phyloP scores from a whole-genome alignment of 2,797 vertebrate genomes.

The Hephaestus fuliginosus region DNA sequence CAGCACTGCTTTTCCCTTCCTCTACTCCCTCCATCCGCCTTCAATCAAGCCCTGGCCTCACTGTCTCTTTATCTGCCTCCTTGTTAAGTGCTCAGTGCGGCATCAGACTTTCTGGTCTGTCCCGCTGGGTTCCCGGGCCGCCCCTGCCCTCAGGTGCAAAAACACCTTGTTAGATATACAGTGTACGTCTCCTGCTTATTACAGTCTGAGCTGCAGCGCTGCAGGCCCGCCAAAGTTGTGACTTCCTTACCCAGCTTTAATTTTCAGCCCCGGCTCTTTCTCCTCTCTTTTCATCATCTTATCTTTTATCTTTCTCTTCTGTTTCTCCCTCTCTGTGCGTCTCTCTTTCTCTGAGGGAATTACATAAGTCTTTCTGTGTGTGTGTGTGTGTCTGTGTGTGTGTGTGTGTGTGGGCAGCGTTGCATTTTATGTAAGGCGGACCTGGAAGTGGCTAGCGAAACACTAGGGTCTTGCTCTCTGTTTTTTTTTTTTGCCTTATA shows the following conservation, averaged over 20 bases:
- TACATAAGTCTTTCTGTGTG: constrained; percentile 72
- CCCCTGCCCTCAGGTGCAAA: constrained; percentile 51
- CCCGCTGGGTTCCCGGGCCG: constrained; percentile 14
- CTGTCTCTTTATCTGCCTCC: constrained; percentile 28
- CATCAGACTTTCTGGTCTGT: constrained; percentile 36
- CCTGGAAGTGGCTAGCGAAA: constrained; percentile 76
- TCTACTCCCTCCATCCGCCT: not conserved
- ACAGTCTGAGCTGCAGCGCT: constrained; percentile 35
- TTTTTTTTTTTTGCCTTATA: constrained; percentile 29
- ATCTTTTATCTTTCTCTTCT: constrained; percentile 58
- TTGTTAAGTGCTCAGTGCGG: constrained; percentile 33
- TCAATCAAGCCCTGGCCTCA: constrained; percentile 27
- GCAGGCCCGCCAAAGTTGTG: constrained; percentile 40
- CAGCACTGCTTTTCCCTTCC: constrained; percentile 10
- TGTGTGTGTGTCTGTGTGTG: constrained; percentile 39
- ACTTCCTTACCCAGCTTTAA: constrained; percentile 55
- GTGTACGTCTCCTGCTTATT: constrained; percentile 32
- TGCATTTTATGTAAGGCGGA: constrained; percentile 81
- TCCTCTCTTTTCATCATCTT: constrained; percentile 47
- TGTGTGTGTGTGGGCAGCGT: constrained; percentile 73
- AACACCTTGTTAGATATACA: constrained; percentile 51
- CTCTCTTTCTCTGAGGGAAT: constrained; percentile 75
- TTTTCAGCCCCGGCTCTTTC: constrained; percentile 47
- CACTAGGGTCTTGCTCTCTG: constrained; percentile 68
- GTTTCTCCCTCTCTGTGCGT: constrained; percentile 48